phyloP scores from a whole-genome alignment of 2,797 vertebrate species.

The Pantherophis vulpinus region DNA sequence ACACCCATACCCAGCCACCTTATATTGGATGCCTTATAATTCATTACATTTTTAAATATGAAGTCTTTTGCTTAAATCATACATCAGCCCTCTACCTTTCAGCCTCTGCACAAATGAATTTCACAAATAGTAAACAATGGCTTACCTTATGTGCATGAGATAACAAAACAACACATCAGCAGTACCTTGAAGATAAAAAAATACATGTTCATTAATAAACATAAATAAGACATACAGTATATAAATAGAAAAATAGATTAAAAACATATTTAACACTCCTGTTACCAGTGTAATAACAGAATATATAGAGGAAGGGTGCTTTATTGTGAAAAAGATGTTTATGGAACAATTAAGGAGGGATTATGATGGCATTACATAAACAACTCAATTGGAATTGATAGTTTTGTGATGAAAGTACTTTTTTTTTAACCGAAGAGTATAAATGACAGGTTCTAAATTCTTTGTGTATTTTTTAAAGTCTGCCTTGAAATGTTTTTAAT shows the following conservation, averaged over 20 bases:
- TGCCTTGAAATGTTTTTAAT: constrained; percentile 20
- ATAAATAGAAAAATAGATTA: background rate
- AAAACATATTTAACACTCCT: background rate
- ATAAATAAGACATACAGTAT: background rate
- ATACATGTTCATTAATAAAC: background rate
- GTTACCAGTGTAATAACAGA: background rate
- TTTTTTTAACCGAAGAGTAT: background rate
- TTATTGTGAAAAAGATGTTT: background rate
- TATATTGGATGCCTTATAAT: background rate
- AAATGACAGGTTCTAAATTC: background rate
- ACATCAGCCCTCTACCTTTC: background rate
- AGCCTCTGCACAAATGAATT: background rate
- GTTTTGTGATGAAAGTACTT: background rate
- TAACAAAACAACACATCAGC: background rate
- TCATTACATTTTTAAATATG: background rate
- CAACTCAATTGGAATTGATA: background rate
- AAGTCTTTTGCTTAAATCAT: background rate
- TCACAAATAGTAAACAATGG: background rate
- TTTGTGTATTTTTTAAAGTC: background rate
- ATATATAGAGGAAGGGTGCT: background rate
- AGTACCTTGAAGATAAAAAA: background rate
- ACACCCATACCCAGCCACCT: no score
- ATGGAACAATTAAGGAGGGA: background rate
- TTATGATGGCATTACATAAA: background rate
- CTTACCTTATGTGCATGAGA: background rate